phyloP scores from a whole-genome alignment of 2,113 vertebrate species.

The Solenodon paradoxus region DNA sequence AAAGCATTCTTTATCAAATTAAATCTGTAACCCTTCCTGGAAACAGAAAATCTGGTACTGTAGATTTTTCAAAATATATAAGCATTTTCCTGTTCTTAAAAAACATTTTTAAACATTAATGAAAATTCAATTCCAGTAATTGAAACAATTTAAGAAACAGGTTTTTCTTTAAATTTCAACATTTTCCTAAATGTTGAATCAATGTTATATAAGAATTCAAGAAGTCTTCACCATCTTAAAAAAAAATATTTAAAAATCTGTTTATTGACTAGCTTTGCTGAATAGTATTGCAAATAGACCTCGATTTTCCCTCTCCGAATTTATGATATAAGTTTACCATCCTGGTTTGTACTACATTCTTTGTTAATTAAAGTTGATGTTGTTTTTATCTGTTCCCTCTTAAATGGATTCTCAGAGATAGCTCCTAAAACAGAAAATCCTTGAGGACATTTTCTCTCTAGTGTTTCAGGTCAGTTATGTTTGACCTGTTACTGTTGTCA shows the following conservation, averaged over 20 bases:
- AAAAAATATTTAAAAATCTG: background rate
- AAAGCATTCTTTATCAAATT: background rate
- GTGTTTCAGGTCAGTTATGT: background rate
- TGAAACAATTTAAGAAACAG: background rate
- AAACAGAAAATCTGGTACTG: background rate
- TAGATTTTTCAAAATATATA: background rate
- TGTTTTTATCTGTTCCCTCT: background rate
- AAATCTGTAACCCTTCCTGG: background rate
- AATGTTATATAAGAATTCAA: background rate
- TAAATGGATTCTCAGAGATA: background rate
- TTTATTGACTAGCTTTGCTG: background rate
- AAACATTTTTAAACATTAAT: background rate
- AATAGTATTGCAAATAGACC: background rate
- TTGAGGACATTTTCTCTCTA: background rate
- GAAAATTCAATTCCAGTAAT: background rate
- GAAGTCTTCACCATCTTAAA: background rate
- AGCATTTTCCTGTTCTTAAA: background rate
- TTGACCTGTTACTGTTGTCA: background rate
- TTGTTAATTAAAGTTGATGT: no score
- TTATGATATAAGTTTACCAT: background rate
- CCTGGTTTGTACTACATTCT: background rate
- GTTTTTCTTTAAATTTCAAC: background rate
- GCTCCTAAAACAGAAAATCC: background rate
- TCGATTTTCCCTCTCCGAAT: background rate
- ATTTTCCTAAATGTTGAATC: conserved; percentile 18